A percentile compares a stretch with the other conserved stretches of the same genome.
phyloP scores from a whole-genome alignment of 2,797 vertebrate genomes.

The Xiphorhynchus erythropygius region DNA sequence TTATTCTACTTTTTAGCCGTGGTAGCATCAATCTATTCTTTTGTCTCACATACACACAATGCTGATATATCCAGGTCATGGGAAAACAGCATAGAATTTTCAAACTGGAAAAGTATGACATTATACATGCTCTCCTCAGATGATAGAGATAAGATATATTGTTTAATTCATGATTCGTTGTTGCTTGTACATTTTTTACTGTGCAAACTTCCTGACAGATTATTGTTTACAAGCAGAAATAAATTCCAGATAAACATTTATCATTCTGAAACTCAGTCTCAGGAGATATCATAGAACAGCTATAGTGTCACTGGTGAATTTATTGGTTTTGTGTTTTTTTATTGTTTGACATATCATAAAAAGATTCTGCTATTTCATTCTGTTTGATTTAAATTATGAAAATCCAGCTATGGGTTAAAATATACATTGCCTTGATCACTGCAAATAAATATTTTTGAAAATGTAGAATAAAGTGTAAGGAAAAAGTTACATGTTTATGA shows the following conservation, averaged over 20 bases:
- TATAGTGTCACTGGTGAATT: not conserved
- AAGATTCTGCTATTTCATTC: not conserved
- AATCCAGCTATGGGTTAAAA: not conserved
- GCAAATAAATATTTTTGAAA: not conserved
- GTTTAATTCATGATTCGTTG: conserved; percentile 15
- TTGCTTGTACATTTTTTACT: not conserved
- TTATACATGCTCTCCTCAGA: not conserved
- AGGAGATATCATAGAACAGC: not conserved
- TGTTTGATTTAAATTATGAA: not conserved
- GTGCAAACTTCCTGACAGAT: not conserved
- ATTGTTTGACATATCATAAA: not conserved
- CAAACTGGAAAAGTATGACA: not conserved
- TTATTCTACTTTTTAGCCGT: not conserved
- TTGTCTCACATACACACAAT: not conserved
- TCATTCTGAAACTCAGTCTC: not conserved
- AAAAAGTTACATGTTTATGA: not conserved
- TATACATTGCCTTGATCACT: not conserved
- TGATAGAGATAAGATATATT: not conserved
- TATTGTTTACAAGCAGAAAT: conserved; percentile 14
- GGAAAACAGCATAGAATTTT: not conserved
- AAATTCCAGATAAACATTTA: not conserved
- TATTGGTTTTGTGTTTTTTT: not conserved
- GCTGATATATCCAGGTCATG: not conserved
- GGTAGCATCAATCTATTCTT: not conserved
- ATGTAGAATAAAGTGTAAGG: not conserved